Evolutionary conservation across 2,113 vertebrate species (phyloP).

Genomic region (Trogon melanurus): DNA sequence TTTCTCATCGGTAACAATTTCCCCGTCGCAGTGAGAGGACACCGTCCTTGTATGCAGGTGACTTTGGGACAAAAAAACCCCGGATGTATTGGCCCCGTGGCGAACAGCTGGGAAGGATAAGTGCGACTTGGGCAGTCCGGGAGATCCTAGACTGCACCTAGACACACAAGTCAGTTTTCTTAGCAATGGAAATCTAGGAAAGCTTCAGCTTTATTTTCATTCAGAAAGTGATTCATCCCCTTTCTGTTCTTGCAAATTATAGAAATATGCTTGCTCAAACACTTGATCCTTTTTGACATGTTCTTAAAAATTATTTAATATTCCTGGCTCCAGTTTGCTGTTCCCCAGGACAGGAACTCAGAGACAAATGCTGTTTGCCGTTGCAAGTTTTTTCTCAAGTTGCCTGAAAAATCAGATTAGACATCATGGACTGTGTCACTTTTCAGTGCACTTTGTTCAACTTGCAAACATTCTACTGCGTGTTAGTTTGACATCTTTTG

Average conservation of each 20-base stretch:
- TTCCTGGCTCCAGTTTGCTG: not conserved
- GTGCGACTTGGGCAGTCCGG: not conserved
- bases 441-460: not conserved
- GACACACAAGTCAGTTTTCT: not conserved
- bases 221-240: not conserved
- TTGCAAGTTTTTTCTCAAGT: not conserved
- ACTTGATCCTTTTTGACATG: not conserved
- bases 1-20: not conserved
- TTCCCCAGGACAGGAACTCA: not conserved
- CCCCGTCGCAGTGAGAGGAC: not conserved
- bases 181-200: not conserved
- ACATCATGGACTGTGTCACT: not conserved
- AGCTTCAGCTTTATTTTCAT: not conserved
- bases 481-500: conserved; percentile 12
- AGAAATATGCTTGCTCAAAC: not conserved
- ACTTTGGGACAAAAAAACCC: not conserved
- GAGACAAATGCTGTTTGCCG: not conserved
- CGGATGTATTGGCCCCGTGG: not conserved
- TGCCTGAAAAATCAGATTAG: conserved; percentile 13
- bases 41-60: not conserved
- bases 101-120: not conserved
- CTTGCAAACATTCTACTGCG: not conserved
- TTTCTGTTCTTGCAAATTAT: conserved; percentile 7
- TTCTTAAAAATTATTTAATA: conserved; percentile 25
- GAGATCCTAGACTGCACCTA: not conserved